Evolutionary conservation across 2,888 invertebrate species (phyloP).

Genomic region (Lycocerus yunnanus): DNA sequence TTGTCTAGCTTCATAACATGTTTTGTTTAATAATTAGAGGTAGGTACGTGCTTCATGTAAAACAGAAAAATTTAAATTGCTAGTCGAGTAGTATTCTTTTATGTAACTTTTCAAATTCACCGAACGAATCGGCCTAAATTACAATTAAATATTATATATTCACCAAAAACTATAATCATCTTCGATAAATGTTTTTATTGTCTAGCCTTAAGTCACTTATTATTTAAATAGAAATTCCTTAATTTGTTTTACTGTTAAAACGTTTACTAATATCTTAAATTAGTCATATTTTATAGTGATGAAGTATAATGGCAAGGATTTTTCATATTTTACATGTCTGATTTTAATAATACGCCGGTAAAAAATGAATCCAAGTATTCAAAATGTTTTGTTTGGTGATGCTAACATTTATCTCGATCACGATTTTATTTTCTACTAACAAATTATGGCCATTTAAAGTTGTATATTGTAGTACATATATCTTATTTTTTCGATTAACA

Average conservation of each 20-base stretch:
- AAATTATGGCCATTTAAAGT: background rate
- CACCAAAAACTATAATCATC: background rate
- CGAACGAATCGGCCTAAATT: background rate
- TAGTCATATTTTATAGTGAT: background rate
- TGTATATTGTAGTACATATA: background rate
- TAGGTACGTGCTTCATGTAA: background rate
- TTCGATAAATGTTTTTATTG: background rate
- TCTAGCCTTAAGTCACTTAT: background rate
- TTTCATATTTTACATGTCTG: background rate
- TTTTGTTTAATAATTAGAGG: background rate
- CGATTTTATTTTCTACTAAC: background rate
- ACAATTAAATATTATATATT: background rate
- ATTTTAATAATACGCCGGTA: background rate
- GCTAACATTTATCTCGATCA: background rate
- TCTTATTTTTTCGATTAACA: background rate
- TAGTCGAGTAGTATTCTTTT: background rate
- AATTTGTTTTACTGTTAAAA: background rate
- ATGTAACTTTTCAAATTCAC: background rate
- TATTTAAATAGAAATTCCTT: background rate
- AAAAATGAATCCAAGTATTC: background rate
- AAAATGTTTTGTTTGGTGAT: background rate
- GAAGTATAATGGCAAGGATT: background rate
- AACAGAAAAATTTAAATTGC: background rate
- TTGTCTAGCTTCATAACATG: background rate
- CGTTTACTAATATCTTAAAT: background rate